phyloP scores from a whole-genome alignment of 2,888 invertebrate genomes.

The Poecilobothrus nobilitatus region DNA sequence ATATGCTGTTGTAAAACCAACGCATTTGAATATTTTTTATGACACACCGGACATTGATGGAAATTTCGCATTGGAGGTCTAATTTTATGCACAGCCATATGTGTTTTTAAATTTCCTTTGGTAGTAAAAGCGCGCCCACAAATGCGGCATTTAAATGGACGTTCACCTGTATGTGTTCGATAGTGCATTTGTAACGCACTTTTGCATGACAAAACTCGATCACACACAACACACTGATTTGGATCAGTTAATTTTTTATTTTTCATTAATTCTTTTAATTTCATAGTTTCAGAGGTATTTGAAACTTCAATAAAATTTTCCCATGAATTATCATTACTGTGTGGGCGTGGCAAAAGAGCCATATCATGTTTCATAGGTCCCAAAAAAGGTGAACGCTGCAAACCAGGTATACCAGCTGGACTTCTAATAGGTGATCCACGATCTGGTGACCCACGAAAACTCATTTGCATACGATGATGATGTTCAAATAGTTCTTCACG shows the following conservation, averaged over 20 bases:
- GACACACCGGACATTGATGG: slow-evolving; percentile 96
- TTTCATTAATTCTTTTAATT: slow-evolving; percentile 93
- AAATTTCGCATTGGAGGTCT: slow-evolving; percentile 87
- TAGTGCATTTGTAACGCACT: slow-evolving; percentile 98
- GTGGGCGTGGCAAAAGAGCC: slow-evolving; percentile 61
- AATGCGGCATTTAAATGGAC: slow-evolving; percentile 91
- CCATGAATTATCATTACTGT: slow-evolving; percentile 93
- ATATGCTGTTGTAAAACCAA: slow-evolving; percentile 93
- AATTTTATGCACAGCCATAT: slow-evolving; percentile 97
- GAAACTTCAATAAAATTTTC: slow-evolving; percentile 91
- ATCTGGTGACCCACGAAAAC: slow-evolving; percentile 32
- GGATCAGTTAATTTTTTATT: slow-evolving; percentile 95
- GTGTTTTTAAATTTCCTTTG: slow-evolving; percentile 97
- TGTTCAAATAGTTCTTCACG: slow-evolving; percentile 39
- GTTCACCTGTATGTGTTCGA: slow-evolving; percentile 48
- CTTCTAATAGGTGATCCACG: slow-evolving; percentile 40
- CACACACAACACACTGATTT: slow-evolving; percentile 97
- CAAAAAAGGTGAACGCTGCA: slow-evolving; percentile 38
- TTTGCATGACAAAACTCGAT: slow-evolving; percentile 91
- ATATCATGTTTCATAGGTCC: slow-evolving; percentile 43
- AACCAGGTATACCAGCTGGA: slow-evolving; percentile 39
- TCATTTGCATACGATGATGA: slow-evolving; percentile 22
- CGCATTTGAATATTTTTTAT: slow-evolving; percentile 93
- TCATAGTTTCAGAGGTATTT: slow-evolving; percentile 84
- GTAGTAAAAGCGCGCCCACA: slow-evolving; percentile 97